Base-by-base conservation (phyloP, 2,113 vertebrate species). In the Emydocephalus ijimae region DNA sequence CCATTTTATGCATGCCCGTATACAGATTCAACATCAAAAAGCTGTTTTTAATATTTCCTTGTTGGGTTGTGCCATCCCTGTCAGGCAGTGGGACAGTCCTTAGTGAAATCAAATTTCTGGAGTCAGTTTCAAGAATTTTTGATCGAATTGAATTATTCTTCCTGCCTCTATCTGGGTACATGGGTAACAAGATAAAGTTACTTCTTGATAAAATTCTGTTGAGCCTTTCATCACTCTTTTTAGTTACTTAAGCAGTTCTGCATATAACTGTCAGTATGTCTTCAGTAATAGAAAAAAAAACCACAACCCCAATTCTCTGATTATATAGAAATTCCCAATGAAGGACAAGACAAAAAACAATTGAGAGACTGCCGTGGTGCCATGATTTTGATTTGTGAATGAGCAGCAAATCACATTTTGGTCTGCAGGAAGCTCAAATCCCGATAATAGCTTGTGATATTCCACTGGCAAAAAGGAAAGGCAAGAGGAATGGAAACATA, bases 401-500 rank as follows among this genome's bases (percentile, higher is more conserved):
- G 91, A 94, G 91, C 48, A 93, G 8, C 87, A 50, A 88, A 43
- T 18, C 91, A 81, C 93, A 92, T 93, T 92, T 95, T 96, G 39
- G 39, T 92, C 23, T 89, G 26, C 64, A 89, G 34, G 90, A 93
- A 95, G 54, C 23, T 93, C 56, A 3, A 43, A 3, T 90, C 94
- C 89, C 85, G 0, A 0, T 34, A 0, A 10, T 57, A 93, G 93
- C 92, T 69, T 95, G 85, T 94, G 90, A 94, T 93, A 94, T 93
- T 91, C 24, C 56, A 94, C 93, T 93, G 93, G 91, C 88, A 87
- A 29, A 5, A 96, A 94, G 92, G 94, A 94, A 94, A 95, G 86
- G 15, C 18, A 81, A 85, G n/a, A 89, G 50, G 92, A 94, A 94
- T 92, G 91, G 39, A 94, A 94, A 93, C 92, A 93, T 95, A 91